Evolutionary conservation across 2,797 vertebrate species (phyloP), one percentile per base, ranked within the genome.

Genomic region (Perodicticus potto): DNA sequence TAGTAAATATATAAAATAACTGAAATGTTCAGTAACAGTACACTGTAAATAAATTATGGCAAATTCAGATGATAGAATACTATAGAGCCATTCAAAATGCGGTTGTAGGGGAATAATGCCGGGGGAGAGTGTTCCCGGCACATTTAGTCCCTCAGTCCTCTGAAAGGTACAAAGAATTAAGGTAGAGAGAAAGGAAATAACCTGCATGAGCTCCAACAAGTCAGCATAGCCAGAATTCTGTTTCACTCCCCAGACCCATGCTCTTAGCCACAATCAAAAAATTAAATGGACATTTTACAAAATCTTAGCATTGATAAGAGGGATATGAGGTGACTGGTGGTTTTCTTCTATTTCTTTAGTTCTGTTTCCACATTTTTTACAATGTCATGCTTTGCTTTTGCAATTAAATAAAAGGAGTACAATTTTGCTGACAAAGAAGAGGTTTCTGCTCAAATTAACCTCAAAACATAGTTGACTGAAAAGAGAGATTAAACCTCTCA

Each of bases 351-450:
- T 87, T 86, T 23, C 55, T 90, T 91, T 22, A 34, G 55, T 53
- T 86, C 7, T 12, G 20, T 73, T 86, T 72, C 72, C 37, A 34
- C 49, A 22, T 93, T 92, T 88, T 78, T 49, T 43, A 11, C 25
- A 53, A 16, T 89, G 55, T 3, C 59, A 76, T 53, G 59, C 13
- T 3, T 83, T 91, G 29, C 65, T 92, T 86, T 87, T 65, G 12
- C 81, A 91, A 77, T 37, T 34, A 67, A 93, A 88, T 77, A 78
- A 93, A 83, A 86, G 20, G 61, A 70, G 45, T 70, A 17, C 2
- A n/a, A 37, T 43, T 93, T 92, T 55, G 78, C n/a, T 95, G 73
- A 81, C 37, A 77, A 76, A 83, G 37, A 89, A 74, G 40, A 87
- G 84, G 86, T 59, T 72, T 9, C 69, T 95, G 23, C 40, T 43